Conservation (phyloP, 64 coral and sea anemone genomes). For the Hydrozoanthus tunicans region DNA sequence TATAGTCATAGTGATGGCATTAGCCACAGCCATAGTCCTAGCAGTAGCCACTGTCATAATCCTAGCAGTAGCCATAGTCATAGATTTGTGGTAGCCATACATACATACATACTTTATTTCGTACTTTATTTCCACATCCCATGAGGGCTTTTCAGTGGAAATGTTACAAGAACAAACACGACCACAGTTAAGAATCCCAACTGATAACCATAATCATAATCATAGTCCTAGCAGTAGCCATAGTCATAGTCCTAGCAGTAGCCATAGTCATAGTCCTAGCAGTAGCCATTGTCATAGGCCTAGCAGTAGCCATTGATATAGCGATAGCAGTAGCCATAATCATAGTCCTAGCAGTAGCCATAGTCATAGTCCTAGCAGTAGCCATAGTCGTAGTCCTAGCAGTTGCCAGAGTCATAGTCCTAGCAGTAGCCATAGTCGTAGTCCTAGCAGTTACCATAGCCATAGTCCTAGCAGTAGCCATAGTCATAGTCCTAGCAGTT, state of each 20-base stretch:
- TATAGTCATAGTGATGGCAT: neutral
- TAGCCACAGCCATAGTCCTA: neutral
- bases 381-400: neutral
- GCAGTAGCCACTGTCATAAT: neutral
- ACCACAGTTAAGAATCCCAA: no score
- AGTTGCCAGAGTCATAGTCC: no score
- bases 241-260: neutral
- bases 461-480: no score
- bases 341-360: no score
- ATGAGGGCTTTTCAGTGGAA: no score
- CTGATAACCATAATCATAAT: no score
- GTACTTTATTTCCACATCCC: no score
- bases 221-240: no score
- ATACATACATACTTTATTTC: no score
- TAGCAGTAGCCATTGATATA: neutral
- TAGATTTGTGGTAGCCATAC: neutral
- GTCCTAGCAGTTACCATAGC: neutral
- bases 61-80: neutral
- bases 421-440: neutral
- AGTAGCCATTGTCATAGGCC: neutral
- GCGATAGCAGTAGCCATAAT: neutral
- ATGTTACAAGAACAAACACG: no score
- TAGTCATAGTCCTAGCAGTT: no score
- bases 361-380: neutral
- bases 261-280: neutral